Percentiles rank a stretch among this genome's conserved stretches.
These are phyloP conservation scores for Karalla daura DNA, from an alignment of 2,797 vertebrate species.

Conservation along the genomic window DNA sequence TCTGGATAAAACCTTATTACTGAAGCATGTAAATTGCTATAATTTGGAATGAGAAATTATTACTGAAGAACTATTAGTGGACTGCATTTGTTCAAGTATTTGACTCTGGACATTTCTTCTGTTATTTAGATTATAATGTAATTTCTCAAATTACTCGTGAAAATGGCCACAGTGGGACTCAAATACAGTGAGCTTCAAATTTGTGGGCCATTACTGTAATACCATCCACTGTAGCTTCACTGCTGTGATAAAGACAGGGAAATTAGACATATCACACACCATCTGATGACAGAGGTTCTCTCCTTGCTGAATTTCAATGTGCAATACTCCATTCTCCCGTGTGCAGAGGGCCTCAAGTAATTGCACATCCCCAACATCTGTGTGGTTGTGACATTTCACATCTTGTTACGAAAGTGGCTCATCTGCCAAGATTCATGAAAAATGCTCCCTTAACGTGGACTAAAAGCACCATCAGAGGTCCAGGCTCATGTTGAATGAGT, in stretches of 20 bases:
- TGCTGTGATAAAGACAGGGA: slow-evolving; percentile 25
- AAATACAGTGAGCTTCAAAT: slow-evolving; percentile 12
- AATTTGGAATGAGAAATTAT: slow-evolving; percentile 53
- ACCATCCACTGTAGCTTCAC: background rate
- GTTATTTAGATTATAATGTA: slow-evolving; percentile 45
- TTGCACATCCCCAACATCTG: slow-evolving; percentile 49
- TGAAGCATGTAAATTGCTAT: slow-evolving; percentile 40
- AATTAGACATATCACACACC: slow-evolving; percentile 33
- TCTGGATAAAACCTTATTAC: slow-evolving; percentile 44
- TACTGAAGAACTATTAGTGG: slow-evolving; percentile 20
- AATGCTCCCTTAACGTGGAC: slow-evolving; percentile 25
- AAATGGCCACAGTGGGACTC: slow-evolving; percentile 17
- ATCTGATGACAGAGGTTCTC: slow-evolving; percentile 30
- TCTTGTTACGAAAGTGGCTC: slow-evolving; percentile 37
- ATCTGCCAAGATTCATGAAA: slow-evolving; percentile 47
- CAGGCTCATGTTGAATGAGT: too few relatives aligned
- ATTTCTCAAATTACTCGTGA: slow-evolving; percentile 44
- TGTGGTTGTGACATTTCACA: slow-evolving; percentile 57
- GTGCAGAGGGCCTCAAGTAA: slow-evolving; percentile 27
- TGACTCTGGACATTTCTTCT: slow-evolving; percentile 44
- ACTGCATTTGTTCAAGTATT: slow-evolving; percentile 54
- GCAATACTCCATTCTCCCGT: slow-evolving; percentile 23
- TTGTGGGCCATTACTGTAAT: slow-evolving; percentile 3
- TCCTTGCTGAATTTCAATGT: slow-evolving; percentile 40
- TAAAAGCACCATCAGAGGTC: too few relatives aligned